Evolutionary conservation across 2,797 vertebrate species (phyloP).

Genomic region (Merluccius polli): DNA sequence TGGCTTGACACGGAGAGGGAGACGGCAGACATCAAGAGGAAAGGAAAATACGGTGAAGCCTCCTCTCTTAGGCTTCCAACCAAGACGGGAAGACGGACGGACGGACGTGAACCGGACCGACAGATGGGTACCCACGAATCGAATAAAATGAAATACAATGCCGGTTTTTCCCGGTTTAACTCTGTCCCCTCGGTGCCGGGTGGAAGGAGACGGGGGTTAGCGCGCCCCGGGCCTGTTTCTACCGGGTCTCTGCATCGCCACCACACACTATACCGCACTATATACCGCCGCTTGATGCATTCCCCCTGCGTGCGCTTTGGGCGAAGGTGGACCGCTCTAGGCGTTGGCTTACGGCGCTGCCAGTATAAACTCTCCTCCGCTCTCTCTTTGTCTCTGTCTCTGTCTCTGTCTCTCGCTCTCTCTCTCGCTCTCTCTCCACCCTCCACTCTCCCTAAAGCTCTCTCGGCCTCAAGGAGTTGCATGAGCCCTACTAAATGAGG

Average conservation of each 20-base stretch:
- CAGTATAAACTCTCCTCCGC: not conserved
- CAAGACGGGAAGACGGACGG: conserved; percentile 2
- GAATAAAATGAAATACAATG: conserved; percentile 15
- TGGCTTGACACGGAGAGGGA: too few relatives aligned
- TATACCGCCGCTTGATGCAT: too few relatives aligned
- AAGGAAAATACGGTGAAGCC: too few relatives aligned
- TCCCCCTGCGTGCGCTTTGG: not conserved
- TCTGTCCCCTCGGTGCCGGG: conserved; percentile 16
- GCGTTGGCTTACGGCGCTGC: not conserved
- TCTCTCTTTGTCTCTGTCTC: not conserved
- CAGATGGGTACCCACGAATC: not conserved
- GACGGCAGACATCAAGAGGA: too few relatives aligned
- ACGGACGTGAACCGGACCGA: too few relatives aligned
- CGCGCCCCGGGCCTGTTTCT: conserved; percentile 28
- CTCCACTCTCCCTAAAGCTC: too few relatives aligned
- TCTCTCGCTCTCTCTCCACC: not conserved
- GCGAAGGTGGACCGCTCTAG: not conserved
- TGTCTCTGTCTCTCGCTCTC: not conserved
- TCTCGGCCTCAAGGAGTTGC: not conserved
- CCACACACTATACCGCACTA: too few relatives aligned
- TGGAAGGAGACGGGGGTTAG: conserved; percentile 18
- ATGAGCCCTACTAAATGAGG: not conserved
- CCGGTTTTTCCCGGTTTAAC: conserved; percentile 31
- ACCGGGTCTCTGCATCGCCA: too few relatives aligned
- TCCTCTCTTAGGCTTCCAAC: not conserved